phyloP scores from a whole-genome alignment of 2,113 vertebrate genomes.

The Ailurus styani region DNA sequence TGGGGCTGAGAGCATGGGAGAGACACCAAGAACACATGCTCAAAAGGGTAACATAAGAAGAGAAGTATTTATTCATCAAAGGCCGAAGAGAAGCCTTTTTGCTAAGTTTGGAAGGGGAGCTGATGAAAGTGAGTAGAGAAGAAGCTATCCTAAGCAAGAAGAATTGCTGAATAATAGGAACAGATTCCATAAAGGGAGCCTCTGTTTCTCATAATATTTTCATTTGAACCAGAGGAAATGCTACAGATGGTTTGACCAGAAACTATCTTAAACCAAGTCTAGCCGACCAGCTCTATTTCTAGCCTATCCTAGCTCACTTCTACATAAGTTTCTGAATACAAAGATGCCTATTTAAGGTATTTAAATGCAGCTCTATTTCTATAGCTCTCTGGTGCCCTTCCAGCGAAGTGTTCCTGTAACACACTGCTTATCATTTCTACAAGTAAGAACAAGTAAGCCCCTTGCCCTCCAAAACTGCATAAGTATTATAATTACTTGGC shows the following conservation, averaged over 20 bases:
- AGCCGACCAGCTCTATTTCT: neutral
- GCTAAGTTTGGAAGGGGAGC: neutral
- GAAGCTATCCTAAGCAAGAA: neutral
- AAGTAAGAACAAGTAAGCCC: constrained; percentile 54
- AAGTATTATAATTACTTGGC: constrained; percentile 56
- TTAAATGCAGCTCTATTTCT: constrained; percentile 30
- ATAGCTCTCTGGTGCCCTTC: neutral
- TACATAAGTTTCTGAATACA: neutral
- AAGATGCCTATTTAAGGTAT: constrained; percentile 6
- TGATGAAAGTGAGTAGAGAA: neutral
- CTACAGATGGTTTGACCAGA: neutral
- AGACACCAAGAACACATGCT: neutral
- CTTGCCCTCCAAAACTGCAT: constrained; percentile 34
- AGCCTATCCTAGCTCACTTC: constrained; percentile 20
- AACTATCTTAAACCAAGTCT: constrained; percentile 9
- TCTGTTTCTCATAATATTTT: neutral
- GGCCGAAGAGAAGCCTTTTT: neutral
- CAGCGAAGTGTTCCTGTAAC: neutral
- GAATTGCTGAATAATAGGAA: neutral
- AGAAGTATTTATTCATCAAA: constrained; percentile 28
- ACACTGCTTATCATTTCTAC: constrained; percentile 40
- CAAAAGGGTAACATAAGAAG: neutral
- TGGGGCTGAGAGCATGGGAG: neutral
- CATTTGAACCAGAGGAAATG: neutral
- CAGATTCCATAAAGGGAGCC: neutral